Conservation (phyloP, 2,797 vertebrate genomes). For the Eulemur rubriventer region DNA sequence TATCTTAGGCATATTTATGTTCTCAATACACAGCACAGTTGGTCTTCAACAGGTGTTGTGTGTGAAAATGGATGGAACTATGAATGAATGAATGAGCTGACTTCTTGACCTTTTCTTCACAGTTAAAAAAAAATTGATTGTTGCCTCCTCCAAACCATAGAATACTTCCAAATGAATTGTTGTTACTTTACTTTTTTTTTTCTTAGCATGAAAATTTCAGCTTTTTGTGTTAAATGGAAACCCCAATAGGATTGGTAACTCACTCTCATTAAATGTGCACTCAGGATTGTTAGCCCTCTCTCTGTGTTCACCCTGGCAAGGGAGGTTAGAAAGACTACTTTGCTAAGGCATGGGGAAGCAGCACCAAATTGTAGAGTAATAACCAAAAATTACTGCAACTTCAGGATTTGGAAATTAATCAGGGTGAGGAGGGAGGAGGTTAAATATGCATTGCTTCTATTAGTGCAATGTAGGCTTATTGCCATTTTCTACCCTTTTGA, state of each 20-base stretch:
- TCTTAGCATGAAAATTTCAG: not conserved
- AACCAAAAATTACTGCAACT: slow-evolving; percentile 61
- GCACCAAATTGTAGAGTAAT: slow-evolving; percentile 42
- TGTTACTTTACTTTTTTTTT: not conserved
- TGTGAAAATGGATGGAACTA: not conserved
- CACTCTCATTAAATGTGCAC: not conserved
- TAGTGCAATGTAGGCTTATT: slow-evolving; percentile 25
- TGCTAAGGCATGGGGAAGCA: slow-evolving; percentile 9
- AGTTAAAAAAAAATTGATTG: not conserved
- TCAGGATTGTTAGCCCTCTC: not conserved
- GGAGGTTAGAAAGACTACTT: not conserved
- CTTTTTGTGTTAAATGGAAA: not conserved
- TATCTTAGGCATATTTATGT: not conserved
- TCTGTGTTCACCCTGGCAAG: not conserved
- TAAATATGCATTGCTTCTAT: slow-evolving; percentile 26
- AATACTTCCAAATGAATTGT: not conserved
- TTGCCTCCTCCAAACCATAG: not conserved
- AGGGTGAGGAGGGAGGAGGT: not conserved
- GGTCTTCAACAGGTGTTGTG: not conserved
- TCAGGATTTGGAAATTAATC: slow-evolving; percentile 57
- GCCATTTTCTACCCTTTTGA: slow-evolving; percentile 25
- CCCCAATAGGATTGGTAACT: not conserved
- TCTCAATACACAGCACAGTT: not conserved
- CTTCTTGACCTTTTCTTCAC: not conserved
- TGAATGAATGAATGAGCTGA: not conserved